Conservation (phyloP, 2,888 invertebrate species). For the Chloroclystis v-ata region DNA sequence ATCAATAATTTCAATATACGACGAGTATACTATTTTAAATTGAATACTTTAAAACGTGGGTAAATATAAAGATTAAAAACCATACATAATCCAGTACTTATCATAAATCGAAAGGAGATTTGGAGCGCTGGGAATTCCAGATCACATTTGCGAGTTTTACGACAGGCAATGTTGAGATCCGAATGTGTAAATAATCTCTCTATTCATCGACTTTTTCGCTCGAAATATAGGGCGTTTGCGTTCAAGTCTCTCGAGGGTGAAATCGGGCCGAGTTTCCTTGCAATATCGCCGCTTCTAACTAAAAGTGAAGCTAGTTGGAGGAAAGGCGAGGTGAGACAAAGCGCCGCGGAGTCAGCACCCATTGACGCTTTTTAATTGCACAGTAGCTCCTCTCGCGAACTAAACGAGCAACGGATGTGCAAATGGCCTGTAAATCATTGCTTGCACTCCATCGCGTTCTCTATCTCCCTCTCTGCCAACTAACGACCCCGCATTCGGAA, state of each 20-base stretch:
- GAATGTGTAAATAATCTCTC: slow-evolving; percentile 20
- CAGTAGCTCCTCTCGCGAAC: slow-evolving; percentile 38
- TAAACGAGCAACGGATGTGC: slow-evolving; percentile 45
- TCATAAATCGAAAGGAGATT: slow-evolving; percentile 6
- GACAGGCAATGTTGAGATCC: slow-evolving; percentile 15
- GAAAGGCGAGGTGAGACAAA: slow-evolving; percentile 39
- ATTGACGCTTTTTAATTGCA: slow-evolving; percentile 52
- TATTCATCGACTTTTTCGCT: slow-evolving; percentile 17
- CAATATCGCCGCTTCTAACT: slow-evolving; percentile 18
- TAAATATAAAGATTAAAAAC: slow-evolving; percentile 1
- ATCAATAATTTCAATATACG: too few relatives aligned
- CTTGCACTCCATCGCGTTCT: slow-evolving; percentile 44
- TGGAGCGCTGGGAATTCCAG: slow-evolving; percentile 3
- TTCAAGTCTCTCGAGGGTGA: slow-evolving; percentile 16
- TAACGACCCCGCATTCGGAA: slow-evolving; percentile 64
- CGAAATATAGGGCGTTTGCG: slow-evolving; percentile 14
- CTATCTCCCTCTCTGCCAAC: slow-evolving; percentile 43
- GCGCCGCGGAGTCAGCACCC: slow-evolving; percentile 41
- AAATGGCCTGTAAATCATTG: slow-evolving; percentile 57
- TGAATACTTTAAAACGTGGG: not conserved
- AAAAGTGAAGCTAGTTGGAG: slow-evolving; percentile 37
- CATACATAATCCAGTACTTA: slow-evolving; percentile 4
- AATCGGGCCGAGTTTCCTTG: slow-evolving; percentile 22
- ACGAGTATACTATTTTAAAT: too few relatives aligned
- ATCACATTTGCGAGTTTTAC: slow-evolving; percentile 15